phyloP scores from a whole-genome alignment of 2,113 vertebrate species.

The Vanacampus margaritifer region DNA sequence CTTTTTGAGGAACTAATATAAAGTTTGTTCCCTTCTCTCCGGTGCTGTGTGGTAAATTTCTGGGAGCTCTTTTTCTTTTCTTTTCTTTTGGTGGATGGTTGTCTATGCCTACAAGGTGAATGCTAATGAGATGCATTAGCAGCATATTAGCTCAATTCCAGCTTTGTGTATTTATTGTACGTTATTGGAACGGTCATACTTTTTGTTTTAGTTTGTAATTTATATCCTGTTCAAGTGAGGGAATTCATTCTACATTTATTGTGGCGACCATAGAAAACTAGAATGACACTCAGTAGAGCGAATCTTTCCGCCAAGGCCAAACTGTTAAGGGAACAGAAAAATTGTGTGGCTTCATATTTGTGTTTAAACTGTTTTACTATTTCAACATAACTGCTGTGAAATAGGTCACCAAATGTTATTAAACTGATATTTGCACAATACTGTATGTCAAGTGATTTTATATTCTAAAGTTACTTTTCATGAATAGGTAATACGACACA shows the following conservation, averaged over 20 bases:
- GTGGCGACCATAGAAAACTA: too few relatives aligned
- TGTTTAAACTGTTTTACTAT: neutral
- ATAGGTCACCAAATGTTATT: neutral
- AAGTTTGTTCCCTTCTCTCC: neutral
- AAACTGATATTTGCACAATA: neutral
- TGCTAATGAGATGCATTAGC: conserved; percentile 2
- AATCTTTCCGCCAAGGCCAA: neutral
- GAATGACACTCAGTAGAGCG: neutral
- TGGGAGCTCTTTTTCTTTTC: conserved; percentile 11
- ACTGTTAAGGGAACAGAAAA: neutral
- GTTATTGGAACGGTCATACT: neutral
- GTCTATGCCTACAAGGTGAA: conserved; percentile 9
- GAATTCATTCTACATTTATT: too few relatives aligned
- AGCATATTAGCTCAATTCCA: neutral
- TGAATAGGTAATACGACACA: too few relatives aligned
- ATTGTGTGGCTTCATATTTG: neutral
- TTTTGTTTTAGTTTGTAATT: neutral
- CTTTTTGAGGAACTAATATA: neutral
- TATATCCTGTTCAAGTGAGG: neutral
- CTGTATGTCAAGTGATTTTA: neutral
- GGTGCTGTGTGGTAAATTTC: conserved; percentile 18
- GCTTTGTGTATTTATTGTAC: neutral
- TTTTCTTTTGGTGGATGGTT: neutral
- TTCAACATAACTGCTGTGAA: neutral
- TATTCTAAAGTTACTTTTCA: neutral